Conservation (phyloP, 2,113 vertebrate genomes). For the Gymnocephalus cernua region DNA sequence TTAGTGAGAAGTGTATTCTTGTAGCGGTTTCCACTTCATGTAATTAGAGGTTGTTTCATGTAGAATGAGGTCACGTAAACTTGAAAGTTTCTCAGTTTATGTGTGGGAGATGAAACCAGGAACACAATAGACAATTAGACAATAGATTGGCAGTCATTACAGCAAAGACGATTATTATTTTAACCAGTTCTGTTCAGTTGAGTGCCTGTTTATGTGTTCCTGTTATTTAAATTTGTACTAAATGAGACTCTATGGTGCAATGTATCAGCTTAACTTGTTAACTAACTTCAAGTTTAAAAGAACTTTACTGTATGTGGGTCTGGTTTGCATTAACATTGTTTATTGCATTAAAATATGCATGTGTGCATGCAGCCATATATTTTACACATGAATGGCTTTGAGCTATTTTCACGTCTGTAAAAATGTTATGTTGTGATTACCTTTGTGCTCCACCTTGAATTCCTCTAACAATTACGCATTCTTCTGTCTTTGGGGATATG, state of each 20-base stretch:
- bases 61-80: slow-evolving; percentile 80
- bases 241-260: slow-evolving; percentile 39
- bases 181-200: slow-evolving; percentile 60
- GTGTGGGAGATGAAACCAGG: slow-evolving; percentile 82
- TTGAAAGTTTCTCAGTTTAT: slow-evolving; percentile 79
- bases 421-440: slow-evolving; percentile 62
- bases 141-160: slow-evolving; percentile 79
- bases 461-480: slow-evolving; percentile 73
- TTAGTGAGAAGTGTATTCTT: slow-evolving; percentile 68
- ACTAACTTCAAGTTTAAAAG: slow-evolving; percentile 31
- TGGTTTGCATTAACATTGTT: slow-evolving; percentile 43
- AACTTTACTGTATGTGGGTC: slow-evolving; percentile 10
- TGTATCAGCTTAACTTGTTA: slow-evolving; percentile 48
- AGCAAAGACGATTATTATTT: slow-evolving; percentile 75
- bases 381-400: slow-evolving; percentile 43
- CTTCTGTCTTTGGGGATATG: slow-evolving; percentile 72
- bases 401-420: slow-evolving; percentile 59
- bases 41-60: slow-evolving; percentile 94
- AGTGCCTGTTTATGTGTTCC: slow-evolving; percentile 72
- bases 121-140: slow-evolving; percentile 67
- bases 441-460: slow-evolving; percentile 71
- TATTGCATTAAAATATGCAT: slow-evolving; percentile 32
- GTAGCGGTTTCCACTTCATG: slow-evolving; percentile 82
- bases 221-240: slow-evolving; percentile 72
- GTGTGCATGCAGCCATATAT: slow-evolving; percentile 10